Percentiles rank a stretch among this genome's conserved stretches.
Conservation (phyloP, 2,113 vertebrate species). For the Trochalopteron elliotii region DNA sequence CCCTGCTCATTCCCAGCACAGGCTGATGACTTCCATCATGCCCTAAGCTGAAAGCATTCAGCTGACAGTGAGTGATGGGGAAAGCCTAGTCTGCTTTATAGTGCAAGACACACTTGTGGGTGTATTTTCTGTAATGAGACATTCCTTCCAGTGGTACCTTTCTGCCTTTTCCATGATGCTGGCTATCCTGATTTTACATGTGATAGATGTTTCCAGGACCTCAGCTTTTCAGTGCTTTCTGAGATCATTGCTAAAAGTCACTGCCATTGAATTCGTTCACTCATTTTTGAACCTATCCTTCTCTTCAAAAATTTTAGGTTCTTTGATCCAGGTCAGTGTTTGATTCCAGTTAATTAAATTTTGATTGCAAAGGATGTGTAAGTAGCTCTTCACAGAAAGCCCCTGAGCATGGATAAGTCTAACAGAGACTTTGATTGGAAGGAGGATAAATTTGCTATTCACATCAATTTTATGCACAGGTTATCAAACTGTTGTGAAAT, state of each 20-base stretch:
- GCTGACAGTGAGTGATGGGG: neutral
- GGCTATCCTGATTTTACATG: neutral
- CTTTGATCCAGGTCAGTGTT: neutral
- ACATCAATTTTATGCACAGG: neutral
- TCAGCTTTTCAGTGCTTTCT: neutral
- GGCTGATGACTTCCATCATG: neutral
- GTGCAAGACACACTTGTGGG: fast-evolving
- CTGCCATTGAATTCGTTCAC: neutral
- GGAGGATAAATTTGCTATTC: neutral
- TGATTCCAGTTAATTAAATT: neutral
- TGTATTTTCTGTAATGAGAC: neutral
- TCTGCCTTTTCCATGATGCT: neutral
- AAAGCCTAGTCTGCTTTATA: neutral
- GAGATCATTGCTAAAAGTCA: neutral
- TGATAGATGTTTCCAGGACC: neutral
- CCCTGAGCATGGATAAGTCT: neutral
- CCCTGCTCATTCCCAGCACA: neutral
- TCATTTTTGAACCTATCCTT: neutral
- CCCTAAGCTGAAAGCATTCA: neutral
- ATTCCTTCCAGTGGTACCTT: neutral
- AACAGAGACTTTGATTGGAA: neutral
- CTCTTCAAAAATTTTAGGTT: neutral
- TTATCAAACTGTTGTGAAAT: neutral
- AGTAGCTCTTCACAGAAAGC: neutral
- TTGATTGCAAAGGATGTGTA: neutral